Evolutionary conservation across 2,797 vertebrate species (phyloP).

Genomic region (Clarias fuscus): DNA sequence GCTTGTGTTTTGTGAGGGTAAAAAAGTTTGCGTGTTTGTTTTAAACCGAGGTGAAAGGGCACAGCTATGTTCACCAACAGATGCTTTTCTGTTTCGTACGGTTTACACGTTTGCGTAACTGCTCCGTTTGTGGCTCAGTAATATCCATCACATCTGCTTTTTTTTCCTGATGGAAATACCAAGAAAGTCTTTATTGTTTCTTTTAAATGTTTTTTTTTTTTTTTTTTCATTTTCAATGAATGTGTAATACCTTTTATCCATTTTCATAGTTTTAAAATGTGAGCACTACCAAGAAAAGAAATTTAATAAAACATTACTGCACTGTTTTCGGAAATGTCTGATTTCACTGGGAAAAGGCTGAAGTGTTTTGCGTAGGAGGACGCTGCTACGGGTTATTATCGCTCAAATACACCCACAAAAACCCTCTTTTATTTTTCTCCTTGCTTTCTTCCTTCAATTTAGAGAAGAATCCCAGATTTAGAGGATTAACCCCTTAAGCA

Average conservation of each 20-base stretch:
- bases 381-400: neutral
- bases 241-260: conserved; percentile 70
- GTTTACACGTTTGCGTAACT: neutral
- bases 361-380: neutral
- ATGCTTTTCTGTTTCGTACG: neutral
- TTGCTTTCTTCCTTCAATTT: neutral
- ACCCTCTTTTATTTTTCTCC: neutral
- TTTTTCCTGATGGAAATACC: conserved; percentile 36
- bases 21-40: neutral
- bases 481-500: neutral
- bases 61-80: neutral
- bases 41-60: neutral
- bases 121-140: neutral
- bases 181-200: neutral
- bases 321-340: conserved; percentile 67
- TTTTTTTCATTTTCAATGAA: conserved; percentile 68
- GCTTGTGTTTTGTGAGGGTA: neutral
- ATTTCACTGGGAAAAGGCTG: neutral
- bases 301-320: conserved; percentile 82
- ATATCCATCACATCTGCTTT: conserved; percentile 39
- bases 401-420: neutral
- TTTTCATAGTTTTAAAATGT: conserved; percentile 75
- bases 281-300: conserved; percentile 78
- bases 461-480: neutral
- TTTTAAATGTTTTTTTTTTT: neutral